Evolutionary conservation across 2,113 vertebrate genomes (phyloP).

Genomic region (Malurus melanocephalus): DNA sequence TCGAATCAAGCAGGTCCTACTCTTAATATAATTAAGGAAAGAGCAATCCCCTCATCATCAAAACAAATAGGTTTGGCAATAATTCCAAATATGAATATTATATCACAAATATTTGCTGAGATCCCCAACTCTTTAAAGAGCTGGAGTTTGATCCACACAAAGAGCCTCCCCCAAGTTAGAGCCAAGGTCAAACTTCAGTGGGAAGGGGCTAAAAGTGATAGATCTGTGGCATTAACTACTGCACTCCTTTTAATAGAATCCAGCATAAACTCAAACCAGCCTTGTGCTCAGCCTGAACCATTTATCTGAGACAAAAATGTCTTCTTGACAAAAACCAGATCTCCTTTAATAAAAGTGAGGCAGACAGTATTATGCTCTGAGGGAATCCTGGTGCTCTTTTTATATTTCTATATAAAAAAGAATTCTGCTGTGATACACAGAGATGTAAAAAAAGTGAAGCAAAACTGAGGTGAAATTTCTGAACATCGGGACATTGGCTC

Average conservation of each 20-base stretch:
- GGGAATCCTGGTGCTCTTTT: conserved; percentile 78
- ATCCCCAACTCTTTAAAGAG: neutral
- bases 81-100: conserved; percentile 33
- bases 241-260: conserved; percentile 78
- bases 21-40: conserved; percentile 63
- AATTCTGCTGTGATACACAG: conserved; percentile 54
- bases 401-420: conserved; percentile 60
- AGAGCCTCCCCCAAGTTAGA: conserved; percentile 61
- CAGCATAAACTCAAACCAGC: conserved; percentile 78
- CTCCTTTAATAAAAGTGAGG: conserved; percentile 78
- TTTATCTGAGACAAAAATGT: conserved; percentile 79
- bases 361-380: conserved; percentile 77
- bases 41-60: conserved; percentile 52
- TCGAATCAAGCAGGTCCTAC: conserved; percentile 59
- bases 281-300: conserved; percentile 70
- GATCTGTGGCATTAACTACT: conserved; percentile 78
- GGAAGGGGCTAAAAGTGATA: conserved; percentile 70
- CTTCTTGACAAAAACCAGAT: conserved; percentile 86
- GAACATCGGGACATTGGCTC: neutral
- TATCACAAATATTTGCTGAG: conserved; percentile 16
- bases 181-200: conserved; percentile 75
- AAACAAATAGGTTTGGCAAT: conserved; percentile 52
- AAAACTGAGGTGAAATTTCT: neutral
- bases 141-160: neutral
- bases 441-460: conserved; percentile 33